A percentile compares a stretch with the other conserved stretches of the same genome.
These are phyloP conservation scores for Prunella fulvescens DNA, from an alignment of 2,113 vertebrate genomes.

Conservation along the genomic window DNA sequence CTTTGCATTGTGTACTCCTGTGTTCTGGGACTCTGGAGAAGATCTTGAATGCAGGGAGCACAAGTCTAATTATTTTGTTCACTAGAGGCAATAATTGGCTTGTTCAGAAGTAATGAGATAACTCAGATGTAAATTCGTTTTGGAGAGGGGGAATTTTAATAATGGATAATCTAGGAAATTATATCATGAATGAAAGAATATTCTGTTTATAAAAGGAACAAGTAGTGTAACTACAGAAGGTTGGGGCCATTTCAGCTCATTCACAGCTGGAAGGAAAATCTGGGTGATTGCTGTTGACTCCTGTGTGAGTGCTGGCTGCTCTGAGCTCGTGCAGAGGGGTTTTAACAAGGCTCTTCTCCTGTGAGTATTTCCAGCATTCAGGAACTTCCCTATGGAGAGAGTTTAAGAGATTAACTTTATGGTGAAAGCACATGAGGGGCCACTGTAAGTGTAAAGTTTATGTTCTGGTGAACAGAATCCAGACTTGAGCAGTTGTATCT, in stretches of 20 bases:
- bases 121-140: slow-evolving; percentile 76
- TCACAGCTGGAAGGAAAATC: slow-evolving; percentile 32
- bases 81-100: slow-evolving; percentile 64
- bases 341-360: background rate
- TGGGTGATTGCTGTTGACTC: background rate
- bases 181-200: slow-evolving; percentile 47
- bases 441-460: background rate
- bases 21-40: background rate
- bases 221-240: slow-evolving; percentile 28
- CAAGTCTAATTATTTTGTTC: slow-evolving; percentile 66
- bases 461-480: background rate
- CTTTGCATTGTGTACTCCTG: background rate
- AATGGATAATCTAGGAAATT: slow-evolving; percentile 71
- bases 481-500: background rate
- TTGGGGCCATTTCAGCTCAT: slow-evolving; percentile 4
- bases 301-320: background rate
- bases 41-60: background rate
- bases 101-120: slow-evolving; percentile 71
- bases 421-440: background rate
- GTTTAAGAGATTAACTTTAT: background rate
- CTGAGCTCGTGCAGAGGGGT: background rate
- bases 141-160: slow-evolving; percentile 66
- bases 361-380: background rate
- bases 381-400: background rate
- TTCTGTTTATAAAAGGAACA: slow-evolving; percentile 50